phyloP scores from a whole-genome alignment of 2,113 vertebrate genomes.

The Gobio gobio region DNA sequence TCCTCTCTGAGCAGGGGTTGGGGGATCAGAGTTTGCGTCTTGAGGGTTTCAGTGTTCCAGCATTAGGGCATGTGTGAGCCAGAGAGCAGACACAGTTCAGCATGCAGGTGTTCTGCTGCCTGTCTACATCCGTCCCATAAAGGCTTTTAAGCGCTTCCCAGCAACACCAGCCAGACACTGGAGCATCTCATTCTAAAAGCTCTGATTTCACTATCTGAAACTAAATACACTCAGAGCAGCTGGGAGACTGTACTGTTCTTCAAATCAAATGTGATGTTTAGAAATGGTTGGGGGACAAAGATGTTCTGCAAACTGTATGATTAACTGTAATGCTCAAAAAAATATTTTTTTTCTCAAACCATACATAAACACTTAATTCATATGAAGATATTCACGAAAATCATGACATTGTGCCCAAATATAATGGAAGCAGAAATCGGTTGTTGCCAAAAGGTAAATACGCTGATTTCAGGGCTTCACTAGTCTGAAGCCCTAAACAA shows the following conservation, averaged over 20 bases:
- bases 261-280: slow-evolving; percentile 7
- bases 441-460: slow-evolving; percentile 21
- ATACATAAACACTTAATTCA: background rate
- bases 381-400: background rate
- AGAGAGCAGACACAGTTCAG: slow-evolving; percentile 32
- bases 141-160: slow-evolving; percentile 49
- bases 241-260: background rate
- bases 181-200: slow-evolving; percentile 37
- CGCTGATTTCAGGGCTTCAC: slow-evolving; percentile 22
- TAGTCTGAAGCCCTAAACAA: background rate
- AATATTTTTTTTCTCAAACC: background rate
- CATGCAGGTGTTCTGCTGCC: slow-evolving; percentile 51
- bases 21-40: background rate
- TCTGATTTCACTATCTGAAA: slow-evolving; percentile 48
- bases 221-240: background rate
- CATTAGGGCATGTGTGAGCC: slow-evolving; percentile 30
- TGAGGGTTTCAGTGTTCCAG: slow-evolving; percentile 27
- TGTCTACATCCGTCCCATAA: slow-evolving; percentile 24
- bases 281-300: background rate
- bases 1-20: background rate
- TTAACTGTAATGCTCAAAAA: background rate
- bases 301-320: background rate
- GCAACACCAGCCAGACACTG: slow-evolving; percentile 40
- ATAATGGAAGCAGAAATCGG: background rate
- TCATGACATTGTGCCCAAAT: background rate